Evolutionary conservation across 1,140 invertebrate genomes (phyloP).

Genomic region (Caenorhabditis brenneri): DNA sequence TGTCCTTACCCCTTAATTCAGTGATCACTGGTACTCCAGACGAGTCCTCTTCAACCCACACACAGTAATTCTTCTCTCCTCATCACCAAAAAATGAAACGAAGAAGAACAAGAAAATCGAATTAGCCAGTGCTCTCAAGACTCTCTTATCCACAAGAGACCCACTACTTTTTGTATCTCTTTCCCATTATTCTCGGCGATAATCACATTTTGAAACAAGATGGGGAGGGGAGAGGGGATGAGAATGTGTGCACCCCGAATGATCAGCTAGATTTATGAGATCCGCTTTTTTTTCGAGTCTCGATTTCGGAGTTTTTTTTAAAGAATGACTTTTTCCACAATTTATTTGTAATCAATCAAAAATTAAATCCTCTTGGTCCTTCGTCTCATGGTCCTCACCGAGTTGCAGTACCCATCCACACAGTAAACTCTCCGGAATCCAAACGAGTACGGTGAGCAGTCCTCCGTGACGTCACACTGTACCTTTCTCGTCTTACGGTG

Average conservation of each 20-base stretch:
- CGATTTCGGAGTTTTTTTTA: no score
- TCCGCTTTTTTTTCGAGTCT: background rate
- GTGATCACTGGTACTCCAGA: conserved; percentile 11
- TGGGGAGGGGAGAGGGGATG: background rate
- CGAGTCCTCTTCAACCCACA: no score
- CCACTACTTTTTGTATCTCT: background rate
- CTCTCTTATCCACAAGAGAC: background rate
- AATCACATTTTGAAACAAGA: conserved; percentile 19
- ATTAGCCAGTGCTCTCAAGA: no score
- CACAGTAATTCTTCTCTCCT: background rate
- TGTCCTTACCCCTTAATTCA: background rate
- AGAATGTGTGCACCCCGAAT: background rate
- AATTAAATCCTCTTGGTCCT: no score
- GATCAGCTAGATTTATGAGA: background rate
- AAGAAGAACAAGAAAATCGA: background rate
- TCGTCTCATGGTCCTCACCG: background rate
- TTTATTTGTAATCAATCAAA: background rate
- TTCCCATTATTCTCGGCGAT: conserved; percentile 10
- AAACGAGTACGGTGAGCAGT: background rate
- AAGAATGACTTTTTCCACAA: background rate
- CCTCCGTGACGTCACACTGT: background rate
- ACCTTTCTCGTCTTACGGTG: background rate
- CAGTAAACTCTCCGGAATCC: background rate
- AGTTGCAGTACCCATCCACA: background rate
- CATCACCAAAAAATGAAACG: no score